Base-by-base conservation (phyloP, 2,113 vertebrate species). In the Platycercus adscitus region DNA sequence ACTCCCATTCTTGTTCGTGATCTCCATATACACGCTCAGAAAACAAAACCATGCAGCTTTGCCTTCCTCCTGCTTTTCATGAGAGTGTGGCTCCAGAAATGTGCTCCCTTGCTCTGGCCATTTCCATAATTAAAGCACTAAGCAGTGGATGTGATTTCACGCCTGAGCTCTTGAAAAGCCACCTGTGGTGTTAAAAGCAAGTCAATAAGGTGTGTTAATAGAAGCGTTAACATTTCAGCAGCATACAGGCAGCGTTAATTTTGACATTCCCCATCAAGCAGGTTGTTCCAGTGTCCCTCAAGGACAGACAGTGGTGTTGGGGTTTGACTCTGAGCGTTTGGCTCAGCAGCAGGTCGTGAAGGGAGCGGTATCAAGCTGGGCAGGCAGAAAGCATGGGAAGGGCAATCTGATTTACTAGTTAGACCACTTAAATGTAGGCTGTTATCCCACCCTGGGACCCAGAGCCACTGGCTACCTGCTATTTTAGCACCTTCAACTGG, bases 101-200 rank as follows among this genome's bases (percentile, higher is more conserved):
- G 2, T 31, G 6, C 69, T 93, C 69, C 60, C 43, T 90, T 86
- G 72, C 86, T 69, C 95, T 81, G 88, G 68, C 72, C 86, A 84
- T 96, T 93, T 95, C 88, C 80, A 65, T 94, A 93, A 96, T 94
- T 90, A 94, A 75, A 96, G 72, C 90, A 95, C 86, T 88, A 90
- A 91, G 78, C 26, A 68, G 55, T 87, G 60, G 71, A 94, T 94
- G 69, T 64, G 78, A 93, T 91, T 96, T 81, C 85, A 88, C 91
- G 85, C 63, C 88, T 81, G 88, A 89, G 77, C 88, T 94, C 93
- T 93, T 86, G 88, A 96, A 96, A 94, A 96, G 91, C 88, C 95
- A 81, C 93, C 95, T 88, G 93, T 94, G 96, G 93, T 95, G 96
- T 96, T 96, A 97, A 96, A 97, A 97, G 91, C 81, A 58, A 96